Percentiles rank a stretch among this genome's conserved stretches.
phyloP scores from a whole-genome alignment of 2,113 vertebrate genomes.

The Ginglymostoma cirratum region DNA sequence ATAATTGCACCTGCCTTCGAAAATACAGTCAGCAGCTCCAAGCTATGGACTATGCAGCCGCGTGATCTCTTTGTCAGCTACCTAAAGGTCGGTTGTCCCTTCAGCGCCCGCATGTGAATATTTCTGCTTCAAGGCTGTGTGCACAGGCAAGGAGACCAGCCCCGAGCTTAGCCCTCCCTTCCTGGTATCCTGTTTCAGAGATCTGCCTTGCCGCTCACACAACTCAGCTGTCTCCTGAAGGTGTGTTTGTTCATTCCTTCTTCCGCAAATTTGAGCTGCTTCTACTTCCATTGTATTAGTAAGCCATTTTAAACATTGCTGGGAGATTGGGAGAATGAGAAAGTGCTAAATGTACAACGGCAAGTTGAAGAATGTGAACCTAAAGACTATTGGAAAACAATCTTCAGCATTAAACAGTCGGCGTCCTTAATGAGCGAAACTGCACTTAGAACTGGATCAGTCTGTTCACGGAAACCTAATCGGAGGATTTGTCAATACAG shows the following conservation, averaged over 20 bases:
- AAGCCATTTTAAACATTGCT: neutral
- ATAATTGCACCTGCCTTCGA: conserved; percentile 25
- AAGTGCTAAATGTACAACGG: neutral
- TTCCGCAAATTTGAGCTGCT: conserved; percentile 30
- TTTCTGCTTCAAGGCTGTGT: neutral
- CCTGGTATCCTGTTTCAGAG: conserved; percentile 21
- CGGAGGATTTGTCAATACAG: neutral
- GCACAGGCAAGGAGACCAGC: neutral
- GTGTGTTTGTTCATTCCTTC: neutral
- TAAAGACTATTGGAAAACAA: neutral
- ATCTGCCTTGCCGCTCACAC: neutral
- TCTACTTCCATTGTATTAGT: conserved; percentile 10
- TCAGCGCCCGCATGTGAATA: neutral
- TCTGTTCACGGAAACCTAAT: neutral
- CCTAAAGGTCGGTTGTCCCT: neutral
- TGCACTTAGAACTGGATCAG: neutral
- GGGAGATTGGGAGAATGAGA: neutral
- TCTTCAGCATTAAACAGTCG: neutral
- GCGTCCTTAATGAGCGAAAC: neutral
- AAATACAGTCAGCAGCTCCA: neutral
- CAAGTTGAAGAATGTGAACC: neutral
- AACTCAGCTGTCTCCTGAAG: neutral
- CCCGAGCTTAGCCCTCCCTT: neutral
- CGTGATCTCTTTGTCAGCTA: neutral
- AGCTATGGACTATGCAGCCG: neutral